Conservation (phyloP, 2,113 vertebrate genomes). For the Echinops telfairi region DNA sequence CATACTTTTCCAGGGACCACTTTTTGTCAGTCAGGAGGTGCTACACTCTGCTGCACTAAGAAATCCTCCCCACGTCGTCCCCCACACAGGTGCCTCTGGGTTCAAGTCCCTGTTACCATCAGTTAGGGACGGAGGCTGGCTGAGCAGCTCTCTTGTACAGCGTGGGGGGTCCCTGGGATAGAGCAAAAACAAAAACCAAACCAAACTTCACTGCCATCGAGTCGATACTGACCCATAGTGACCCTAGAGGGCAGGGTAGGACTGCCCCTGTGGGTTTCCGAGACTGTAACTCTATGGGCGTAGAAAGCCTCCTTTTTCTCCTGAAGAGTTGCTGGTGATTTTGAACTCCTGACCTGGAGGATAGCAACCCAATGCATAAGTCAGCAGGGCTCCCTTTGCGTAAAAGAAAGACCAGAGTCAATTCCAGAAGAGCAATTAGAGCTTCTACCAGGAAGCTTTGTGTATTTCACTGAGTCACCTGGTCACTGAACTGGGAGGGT, state of each 20-base stretch:
- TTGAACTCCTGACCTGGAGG: too few species aligned
- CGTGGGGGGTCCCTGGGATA: not conserved
- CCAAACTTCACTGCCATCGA: too few species aligned
- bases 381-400: too few species aligned
- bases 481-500: not conserved
- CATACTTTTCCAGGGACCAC: not conserved
- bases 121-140: not conserved
- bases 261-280: too few species aligned
- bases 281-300: too few species aligned
- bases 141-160: not conserved
- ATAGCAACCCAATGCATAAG: too few species aligned
- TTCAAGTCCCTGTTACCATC: not conserved
- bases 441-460: not conserved
- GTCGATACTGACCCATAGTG: too few species aligned
- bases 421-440: not conserved
- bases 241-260: too few species aligned
- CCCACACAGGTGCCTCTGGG: not conserved
- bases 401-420: conserved; percentile 23
- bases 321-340: too few species aligned
- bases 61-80: not conserved
- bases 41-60: not conserved
- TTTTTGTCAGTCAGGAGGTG: not conserved
- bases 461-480: not conserved
- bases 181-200: not conserved
- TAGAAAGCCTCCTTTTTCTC: too few species aligned